Base-by-base conservation (phyloP, 2,113 vertebrate species). In the Sterrhoptilus dennistouni region DNA sequence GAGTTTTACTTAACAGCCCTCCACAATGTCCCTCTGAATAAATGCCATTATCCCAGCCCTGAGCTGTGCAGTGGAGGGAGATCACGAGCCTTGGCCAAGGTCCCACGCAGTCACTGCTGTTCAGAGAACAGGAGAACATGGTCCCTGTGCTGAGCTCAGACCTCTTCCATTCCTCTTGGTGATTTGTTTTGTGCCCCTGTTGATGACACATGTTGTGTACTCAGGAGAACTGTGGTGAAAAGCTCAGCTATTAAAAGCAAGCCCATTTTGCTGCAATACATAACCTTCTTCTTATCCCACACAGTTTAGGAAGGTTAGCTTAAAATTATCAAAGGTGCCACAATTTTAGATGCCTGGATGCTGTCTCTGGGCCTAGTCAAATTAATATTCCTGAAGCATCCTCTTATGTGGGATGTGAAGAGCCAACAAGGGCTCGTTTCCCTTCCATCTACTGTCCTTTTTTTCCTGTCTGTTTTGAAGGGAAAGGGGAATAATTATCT, bases 311-410 rank as follows among this genome's bases (percentile, higher is more conserved):
- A 72, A 91, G 93, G 91, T 96, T 94, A 94, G 75, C 75, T 91
- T 94, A 90, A 91, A 93, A 93, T 91, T 96, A 68, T 76, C 84
- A 65, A 76, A 93, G 77, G 74, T 93, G 93, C 63, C 78, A 86
- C 89, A 91, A 24, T 93, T 96, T 93, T 83, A 91, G 89, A 85
- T 91, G 93, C 54, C 87, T 94, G 80, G 70, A 23, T 94, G 84
- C 78, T 93, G 61, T 94, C 77, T 91, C 87, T 90, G 66, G 85
- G 87, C 54, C 89, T 93, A 61, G 77, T 47, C 63, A 70, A 82
- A 91, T 96, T 95, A 91, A 87, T 96, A 95, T 95, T 96, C 93
- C 66, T 86, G 54, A 85, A 85, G 92, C 93, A 90, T 96, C 75
- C 27, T 93, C 82, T 74, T 87, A 77, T 63, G 95, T 96, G 90